Evolutionary conservation across 2,797 vertebrate genomes (phyloP), one percentile per base, ranked within the genome.

Genomic region (Anabacerthia variegaticeps): DNA sequence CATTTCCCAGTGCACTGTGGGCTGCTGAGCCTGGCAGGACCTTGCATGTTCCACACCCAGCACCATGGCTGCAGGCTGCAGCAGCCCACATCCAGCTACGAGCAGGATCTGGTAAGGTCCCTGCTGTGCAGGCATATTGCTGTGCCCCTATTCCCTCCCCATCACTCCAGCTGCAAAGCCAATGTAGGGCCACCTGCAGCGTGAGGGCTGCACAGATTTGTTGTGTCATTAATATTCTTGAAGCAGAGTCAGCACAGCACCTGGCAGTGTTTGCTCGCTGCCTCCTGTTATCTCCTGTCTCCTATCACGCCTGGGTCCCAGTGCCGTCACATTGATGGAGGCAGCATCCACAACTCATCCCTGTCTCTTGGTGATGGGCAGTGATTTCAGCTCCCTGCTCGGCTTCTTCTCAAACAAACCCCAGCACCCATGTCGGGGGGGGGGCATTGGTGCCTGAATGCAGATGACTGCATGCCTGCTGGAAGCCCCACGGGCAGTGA

Each of bases 41-140:
- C 0, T 0, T 46, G 30, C 10, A 1, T 9, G 11, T 73, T 59
- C 56, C 1, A 1, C 36, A 22, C n/a, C 34, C 75, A 62, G 79
- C 22, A n/a, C 54, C 37, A 8, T 6, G 59, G n/a, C 59, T 69
- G 58, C 13, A 13, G 78, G 66, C 18, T 61, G 74, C 88, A 44
- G 86, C 41, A 82, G 39, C 54, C 12, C 21, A 20, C 0, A 0
- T 56, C 32, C 55, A 68, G 75, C 82, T 48, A 59, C 1, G 1
- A 66, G 24, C 39, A 75, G 56, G 44, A 36, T 26, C 27, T 58
- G 34, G 8, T 32, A 34, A 65, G 13, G n/a, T 69, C 36, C 24
- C 18, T 6, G 4, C 72, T 69, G 39, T 63, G 41, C 46, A 71
- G 67, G n/a, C 59, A 51, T 0, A 1, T 41, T 55, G 39, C 78